These are phyloP conservation scores for Lacerta bilineata DNA, from an alignment of 2,797 vertebrate species.

Conservation along the genomic window DNA sequence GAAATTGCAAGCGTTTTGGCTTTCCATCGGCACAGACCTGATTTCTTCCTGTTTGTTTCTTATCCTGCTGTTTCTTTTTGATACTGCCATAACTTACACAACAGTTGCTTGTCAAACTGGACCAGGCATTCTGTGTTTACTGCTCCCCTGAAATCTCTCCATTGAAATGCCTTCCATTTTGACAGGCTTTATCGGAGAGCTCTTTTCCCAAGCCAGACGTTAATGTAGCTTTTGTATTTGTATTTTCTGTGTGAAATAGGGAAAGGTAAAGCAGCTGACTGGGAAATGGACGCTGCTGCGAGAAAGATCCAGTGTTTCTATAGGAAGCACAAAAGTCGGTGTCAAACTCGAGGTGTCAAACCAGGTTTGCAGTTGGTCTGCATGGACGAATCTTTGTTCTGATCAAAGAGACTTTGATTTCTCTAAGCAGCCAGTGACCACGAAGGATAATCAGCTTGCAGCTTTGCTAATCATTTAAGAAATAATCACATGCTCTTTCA, in stretches of 20 bases:
- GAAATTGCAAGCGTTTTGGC: conserved; percentile 1
- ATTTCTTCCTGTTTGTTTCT: conserved; percentile 9
- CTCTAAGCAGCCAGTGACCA: conserved; percentile 6
- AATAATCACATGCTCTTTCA: conserved; percentile 30
- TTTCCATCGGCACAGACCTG: not conserved
- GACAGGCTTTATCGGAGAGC: conserved; percentile 7
- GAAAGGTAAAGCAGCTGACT: conserved; percentile 54
- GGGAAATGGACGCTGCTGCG: conserved; percentile 57
- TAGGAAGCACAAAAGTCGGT: conserved; percentile 47
- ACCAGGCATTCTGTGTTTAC: conserved; percentile 39
- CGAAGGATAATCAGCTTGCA: conserved; percentile 31
- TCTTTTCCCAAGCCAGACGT: conserved; percentile 35
- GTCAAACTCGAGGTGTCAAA: conserved; percentile 35
- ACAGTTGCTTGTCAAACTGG: conserved; percentile 12
- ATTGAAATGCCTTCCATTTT: conserved; percentile 48
- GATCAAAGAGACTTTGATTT: conserved; percentile 42
- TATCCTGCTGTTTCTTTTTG: not conserved
- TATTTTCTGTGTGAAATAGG: conserved; percentile 52
- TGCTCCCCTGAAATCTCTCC: conserved; percentile 12
- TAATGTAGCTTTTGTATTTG: conserved; percentile 54
- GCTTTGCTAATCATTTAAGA: conserved; percentile 31
- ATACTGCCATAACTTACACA: not conserved
- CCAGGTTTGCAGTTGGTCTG: conserved; percentile 53
- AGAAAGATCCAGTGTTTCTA: conserved; percentile 59
- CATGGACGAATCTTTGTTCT: conserved; percentile 31